phyloP scores from a whole-genome alignment of 2,113 vertebrate genomes.

The Rhinolophus ferrumequinum region DNA sequence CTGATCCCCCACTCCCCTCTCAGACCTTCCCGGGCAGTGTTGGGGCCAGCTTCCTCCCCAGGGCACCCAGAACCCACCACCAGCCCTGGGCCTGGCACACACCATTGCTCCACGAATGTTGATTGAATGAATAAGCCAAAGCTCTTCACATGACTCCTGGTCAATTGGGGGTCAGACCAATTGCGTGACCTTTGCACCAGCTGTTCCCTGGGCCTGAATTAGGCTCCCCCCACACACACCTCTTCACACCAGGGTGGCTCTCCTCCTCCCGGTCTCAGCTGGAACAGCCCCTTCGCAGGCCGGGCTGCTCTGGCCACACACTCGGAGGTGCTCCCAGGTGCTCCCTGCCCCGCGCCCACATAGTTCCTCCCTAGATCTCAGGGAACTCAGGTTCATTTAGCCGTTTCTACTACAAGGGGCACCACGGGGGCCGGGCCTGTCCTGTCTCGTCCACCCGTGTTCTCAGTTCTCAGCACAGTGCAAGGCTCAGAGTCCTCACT shows the following conservation, averaged over 20 bases:
- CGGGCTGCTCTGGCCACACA: rapidly evolving
- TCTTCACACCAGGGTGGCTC: neutral
- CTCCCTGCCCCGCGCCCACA: neutral
- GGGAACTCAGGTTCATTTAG: neutral
- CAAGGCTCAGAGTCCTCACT: neutral
- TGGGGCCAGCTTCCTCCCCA: neutral
- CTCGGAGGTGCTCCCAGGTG: neutral
- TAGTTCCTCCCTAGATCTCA: neutral
- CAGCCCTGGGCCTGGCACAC: too few species aligned
- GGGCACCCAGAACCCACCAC: neutral
- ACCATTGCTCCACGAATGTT: neutral
- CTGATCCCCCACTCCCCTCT: too few species aligned
- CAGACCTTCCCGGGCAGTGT: neutral
- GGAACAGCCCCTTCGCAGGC: too few species aligned
- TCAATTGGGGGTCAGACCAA: neutral
- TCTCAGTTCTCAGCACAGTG: neutral
- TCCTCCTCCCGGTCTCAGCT: neutral
- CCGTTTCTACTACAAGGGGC: too few species aligned
- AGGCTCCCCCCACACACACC: neutral
- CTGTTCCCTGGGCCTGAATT: neutral
- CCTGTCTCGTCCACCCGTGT: neutral
- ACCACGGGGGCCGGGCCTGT: neutral
- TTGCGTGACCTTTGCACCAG: neutral
- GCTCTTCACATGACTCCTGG: neutral
- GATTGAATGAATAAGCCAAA: neutral